Evolutionary conservation across 2,888 invertebrate species (phyloP), one percentile per base, ranked within the genome.

Genomic region (Dicranocentrus wangi): DNA sequence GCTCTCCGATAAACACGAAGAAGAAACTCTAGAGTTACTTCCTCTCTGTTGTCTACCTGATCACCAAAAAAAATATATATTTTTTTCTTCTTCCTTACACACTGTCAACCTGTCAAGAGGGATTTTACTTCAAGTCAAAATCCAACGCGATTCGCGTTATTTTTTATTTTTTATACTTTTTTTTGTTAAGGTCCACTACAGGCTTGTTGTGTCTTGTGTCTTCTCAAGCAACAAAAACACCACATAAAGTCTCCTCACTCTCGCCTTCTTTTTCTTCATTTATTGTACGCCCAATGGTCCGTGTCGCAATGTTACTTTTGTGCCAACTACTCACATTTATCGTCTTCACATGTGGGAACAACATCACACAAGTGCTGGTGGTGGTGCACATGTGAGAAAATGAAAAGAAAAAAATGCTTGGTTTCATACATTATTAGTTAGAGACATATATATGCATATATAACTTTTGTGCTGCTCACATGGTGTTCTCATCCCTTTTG

Each of bases 51-150:
- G n/a, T 21, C 23, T 55, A 55, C 55, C 55, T 55, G 55, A 55
- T 55, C 55, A 21, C 55, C 55, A 21, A 19, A 55, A 55, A 55
- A 55, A 55, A 55, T 47, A 47, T 3, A 32, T 32, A 32, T 32
- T 32, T 32, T 63, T 43, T 25, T 17, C 58, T 23, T 39, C 32
- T 51, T 32, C 55, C 19, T 58, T n/a, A n/a, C n/a, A n/a, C 42
- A 58, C 42, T 75, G 75, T 75, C 75, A 66, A 75, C 66, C 58
- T 75, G 75, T 75, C 75, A 75, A 75, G 58, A 75, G 39, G 75
- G 42, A 75, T 75, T 55, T 55, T 66, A 55, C 73, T 65, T 66
- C 66, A 55, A 75, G 65, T 66, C 58, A 28, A 42, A n/a, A 42
- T 25, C 15, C 51, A 23, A 66, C 17, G 43, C 39, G 32, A 42